Percentiles rank a stretch among this genome's conserved stretches.
Evolutionary conservation across 2,797 vertebrate species (phyloP).

Genomic region (Aotus griseimembra): DNA sequence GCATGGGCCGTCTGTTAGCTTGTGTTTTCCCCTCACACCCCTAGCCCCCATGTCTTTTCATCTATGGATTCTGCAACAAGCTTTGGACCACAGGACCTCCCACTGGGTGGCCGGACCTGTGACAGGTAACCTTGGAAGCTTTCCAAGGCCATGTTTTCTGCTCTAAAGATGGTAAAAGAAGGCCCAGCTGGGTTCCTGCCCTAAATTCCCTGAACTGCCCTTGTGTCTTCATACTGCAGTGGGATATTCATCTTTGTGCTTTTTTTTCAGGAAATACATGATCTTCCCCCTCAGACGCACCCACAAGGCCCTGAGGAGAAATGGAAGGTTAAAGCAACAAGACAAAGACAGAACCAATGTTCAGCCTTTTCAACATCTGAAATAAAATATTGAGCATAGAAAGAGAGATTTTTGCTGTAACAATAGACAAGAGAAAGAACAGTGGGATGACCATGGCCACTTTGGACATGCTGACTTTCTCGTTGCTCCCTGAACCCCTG

Average conservation of each 20-base stretch:
- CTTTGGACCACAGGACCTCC: not conserved
- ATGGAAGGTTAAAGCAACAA: not conserved
- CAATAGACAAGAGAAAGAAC: not conserved
- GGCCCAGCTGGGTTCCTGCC: not conserved
- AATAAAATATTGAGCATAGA: not conserved
- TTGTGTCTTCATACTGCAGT: not conserved
- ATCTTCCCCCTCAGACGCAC: not conserved
- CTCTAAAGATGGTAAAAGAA: not conserved
- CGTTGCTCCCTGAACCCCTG: not conserved
- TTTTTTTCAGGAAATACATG: not conserved
- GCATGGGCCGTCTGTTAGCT: fast-evolving
- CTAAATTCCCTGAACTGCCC: not conserved
- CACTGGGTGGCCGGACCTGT: not conserved
- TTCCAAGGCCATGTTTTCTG: not conserved
- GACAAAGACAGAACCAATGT: not conserved
- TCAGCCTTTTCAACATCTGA: not conserved
- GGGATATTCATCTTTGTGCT: not conserved
- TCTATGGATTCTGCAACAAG: not conserved
- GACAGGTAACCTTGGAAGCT: not conserved
- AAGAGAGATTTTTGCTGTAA: not conserved
- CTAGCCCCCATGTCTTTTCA: not conserved
- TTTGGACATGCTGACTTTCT: not conserved
- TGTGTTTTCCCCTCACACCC: fast-evolving
- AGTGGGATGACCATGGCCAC: not conserved
- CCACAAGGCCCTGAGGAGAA: not conserved